Base-by-base conservation (phyloP, 2,113 vertebrate genomes). In the Bujurquina vittata region DNA sequence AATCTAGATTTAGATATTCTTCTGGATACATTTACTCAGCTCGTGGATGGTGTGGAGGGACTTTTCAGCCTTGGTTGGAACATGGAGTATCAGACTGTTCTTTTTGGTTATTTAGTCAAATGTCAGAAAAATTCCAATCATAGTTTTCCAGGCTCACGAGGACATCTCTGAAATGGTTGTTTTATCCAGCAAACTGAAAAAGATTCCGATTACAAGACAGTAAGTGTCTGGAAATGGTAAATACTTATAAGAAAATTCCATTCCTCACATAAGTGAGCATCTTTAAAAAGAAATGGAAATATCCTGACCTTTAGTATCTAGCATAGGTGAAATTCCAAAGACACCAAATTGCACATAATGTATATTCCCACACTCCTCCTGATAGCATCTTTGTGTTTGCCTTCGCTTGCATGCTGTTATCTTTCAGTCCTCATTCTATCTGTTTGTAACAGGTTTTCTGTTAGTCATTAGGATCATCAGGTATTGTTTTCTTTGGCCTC, bases 311-410 rank as follows among this genome's bases (percentile, higher is more conserved):
- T 63, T 65, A 55, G 20, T 79, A 26, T 62, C 12, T 37, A 2
- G 22, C 37, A 9, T 65, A 54, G 60, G 49, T 63, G 23, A 37
- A 78, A 63, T 78, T 65, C 76, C 60, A 65, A 49, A 77, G 62
- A 15, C 75, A 54, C 18, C 43, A 35, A 43, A 77, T 23, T 62
- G 26, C 49, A 61, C 43, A 62, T 35, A n/a, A 62, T 1, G 1
- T 33, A 52, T 61, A 22, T 62, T 62, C 18, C 33, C 40, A 17
- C 46, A 52, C 17, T 52, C 11, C 43, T 20, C 52, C 65, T 26
- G 22, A 23, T 57, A 23, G 56, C 55, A 23, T 56, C 54, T 56
- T 56, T 56, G 20, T 57, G 55, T 57, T 57, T 12, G 20, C 10
- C 5, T 57, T 4, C 12, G 18, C 17, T 5, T 69, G 23, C 43